Percentiles rank a stretch among this genome's conserved stretches.
These are phyloP conservation scores for Thermophis baileyi DNA, from an alignment of 2,113 vertebrate genomes.

Conservation along the genomic window DNA sequence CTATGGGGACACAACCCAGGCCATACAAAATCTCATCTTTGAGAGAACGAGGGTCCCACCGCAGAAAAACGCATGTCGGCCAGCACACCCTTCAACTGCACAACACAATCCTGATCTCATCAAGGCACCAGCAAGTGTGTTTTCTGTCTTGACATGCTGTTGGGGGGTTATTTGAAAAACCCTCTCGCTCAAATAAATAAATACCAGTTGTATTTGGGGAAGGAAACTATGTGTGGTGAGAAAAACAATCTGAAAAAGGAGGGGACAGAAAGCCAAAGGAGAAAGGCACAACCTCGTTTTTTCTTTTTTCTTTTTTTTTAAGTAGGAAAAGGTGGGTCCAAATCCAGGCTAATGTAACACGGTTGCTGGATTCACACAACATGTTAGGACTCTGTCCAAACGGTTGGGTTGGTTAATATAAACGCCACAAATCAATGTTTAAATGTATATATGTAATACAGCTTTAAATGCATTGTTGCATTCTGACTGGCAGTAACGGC, in stretches of 20 bases:
- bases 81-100: not conserved
- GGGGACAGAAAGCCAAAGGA: not conserved
- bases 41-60: constrained; percentile 13
- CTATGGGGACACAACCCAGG: not conserved
- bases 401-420: too few species aligned
- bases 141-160: constrained; percentile 29
- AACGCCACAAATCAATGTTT: too few species aligned
- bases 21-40: not conserved
- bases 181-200: constrained; percentile 9
- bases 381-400: too few species aligned
- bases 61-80: constrained; percentile 54
- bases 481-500: too few species aligned
- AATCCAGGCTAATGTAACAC: not conserved
- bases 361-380: not conserved
- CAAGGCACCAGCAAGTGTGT: constrained; percentile 44
- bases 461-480: too few species aligned
- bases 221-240: rapidly evolving
- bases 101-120: constrained; percentile 33
- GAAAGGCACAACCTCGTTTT: not conserved
- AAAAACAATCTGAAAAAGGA: not conserved
- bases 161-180: constrained; percentile 28
- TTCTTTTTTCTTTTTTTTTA: not conserved
- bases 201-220: not conserved
- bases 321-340: not conserved
- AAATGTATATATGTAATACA: too few species aligned